Conservation (phyloP, 2,888 invertebrate species). For the Syrista parreyssii region DNA sequence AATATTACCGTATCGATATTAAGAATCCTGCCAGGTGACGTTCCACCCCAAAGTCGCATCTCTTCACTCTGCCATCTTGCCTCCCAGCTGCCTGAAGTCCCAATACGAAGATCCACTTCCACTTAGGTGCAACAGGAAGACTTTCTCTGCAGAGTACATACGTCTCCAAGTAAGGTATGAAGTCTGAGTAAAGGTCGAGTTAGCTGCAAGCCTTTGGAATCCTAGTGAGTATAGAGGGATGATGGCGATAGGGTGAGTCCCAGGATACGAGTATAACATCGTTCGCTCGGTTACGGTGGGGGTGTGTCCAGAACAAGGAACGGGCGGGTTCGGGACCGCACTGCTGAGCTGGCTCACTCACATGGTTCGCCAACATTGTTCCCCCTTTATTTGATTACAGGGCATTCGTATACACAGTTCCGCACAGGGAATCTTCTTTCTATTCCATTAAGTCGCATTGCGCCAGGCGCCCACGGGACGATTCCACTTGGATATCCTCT, state of each 20-base stretch:
- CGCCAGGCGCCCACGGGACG: constrained; percentile 7
- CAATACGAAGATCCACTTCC: not conserved
- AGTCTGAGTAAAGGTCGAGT: not conserved
- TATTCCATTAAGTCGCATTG: constrained; percentile 46
- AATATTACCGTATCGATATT: not conserved
- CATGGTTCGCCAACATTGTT: constrained; percentile 62
- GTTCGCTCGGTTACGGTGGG: constrained; percentile 60
- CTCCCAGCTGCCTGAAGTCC: not conserved
- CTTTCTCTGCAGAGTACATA: not conserved
- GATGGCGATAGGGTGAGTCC: constrained; percentile 33
- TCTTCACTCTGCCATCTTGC: not conserved
- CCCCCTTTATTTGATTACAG: constrained; percentile 65
- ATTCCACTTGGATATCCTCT: not conserved
- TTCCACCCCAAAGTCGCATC: not conserved
- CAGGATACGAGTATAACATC: constrained; percentile 46
- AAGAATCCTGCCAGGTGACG: not conserved
- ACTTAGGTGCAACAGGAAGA: not conserved
- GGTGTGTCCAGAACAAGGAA: constrained; percentile 66
- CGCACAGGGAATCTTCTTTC: constrained; percentile 48
- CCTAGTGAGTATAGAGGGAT: not conserved
- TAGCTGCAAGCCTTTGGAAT: not conserved
- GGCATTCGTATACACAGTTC: constrained; percentile 63
- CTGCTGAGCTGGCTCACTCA: constrained; percentile 63
- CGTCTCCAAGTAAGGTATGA: not conserved
- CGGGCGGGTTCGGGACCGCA: constrained; percentile 63